phyloP scores from a whole-genome alignment of 2,888 invertebrate species.

The Apamea epomidion region DNA sequence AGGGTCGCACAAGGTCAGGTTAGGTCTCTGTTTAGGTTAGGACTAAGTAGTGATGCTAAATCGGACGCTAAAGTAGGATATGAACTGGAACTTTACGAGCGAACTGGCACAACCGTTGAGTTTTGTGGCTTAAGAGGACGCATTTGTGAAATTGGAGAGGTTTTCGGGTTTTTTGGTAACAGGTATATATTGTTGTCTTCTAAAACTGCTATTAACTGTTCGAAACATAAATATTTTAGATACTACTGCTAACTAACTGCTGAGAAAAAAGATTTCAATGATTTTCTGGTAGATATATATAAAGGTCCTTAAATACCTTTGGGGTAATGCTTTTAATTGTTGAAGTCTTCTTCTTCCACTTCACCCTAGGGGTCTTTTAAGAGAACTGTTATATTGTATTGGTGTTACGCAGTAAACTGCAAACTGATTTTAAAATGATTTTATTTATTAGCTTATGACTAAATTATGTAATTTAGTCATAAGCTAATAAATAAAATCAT shows the following conservation, averaged over 20 bases:
- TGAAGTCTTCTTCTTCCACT: neutral
- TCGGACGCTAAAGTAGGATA: slow-evolving; percentile 28
- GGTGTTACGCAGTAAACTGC: too few relatives aligned
- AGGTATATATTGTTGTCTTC: slow-evolving; percentile 1
- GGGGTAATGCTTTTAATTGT: neutral
- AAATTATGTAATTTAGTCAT: too few relatives aligned
- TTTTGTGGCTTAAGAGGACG: slow-evolving; percentile 38
- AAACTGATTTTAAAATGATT: too few relatives aligned
- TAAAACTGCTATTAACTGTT: neutral
- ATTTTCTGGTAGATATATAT: neutral
- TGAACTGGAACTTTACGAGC: slow-evolving; percentile 44
- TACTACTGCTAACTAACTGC: neutral
- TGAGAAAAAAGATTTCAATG: neutral
- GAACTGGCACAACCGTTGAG: slow-evolving; percentile 37
- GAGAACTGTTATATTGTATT: too few relatives aligned
- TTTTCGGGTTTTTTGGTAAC: slow-evolving; percentile 18
- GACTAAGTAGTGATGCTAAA: slow-evolving; percentile 25
- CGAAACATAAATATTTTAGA: neutral
- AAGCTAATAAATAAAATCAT: too few relatives aligned
- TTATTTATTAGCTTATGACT: too few relatives aligned
- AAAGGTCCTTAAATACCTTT: neutral
- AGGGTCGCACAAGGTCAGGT: slow-evolving; percentile 38
- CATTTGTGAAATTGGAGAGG: slow-evolving; percentile 42
- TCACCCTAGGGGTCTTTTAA: neutral
- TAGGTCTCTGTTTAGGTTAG: slow-evolving; percentile 23